Base-by-base conservation (phyloP, 2,888 invertebrate species). In the Chalcis sispes region DNA sequence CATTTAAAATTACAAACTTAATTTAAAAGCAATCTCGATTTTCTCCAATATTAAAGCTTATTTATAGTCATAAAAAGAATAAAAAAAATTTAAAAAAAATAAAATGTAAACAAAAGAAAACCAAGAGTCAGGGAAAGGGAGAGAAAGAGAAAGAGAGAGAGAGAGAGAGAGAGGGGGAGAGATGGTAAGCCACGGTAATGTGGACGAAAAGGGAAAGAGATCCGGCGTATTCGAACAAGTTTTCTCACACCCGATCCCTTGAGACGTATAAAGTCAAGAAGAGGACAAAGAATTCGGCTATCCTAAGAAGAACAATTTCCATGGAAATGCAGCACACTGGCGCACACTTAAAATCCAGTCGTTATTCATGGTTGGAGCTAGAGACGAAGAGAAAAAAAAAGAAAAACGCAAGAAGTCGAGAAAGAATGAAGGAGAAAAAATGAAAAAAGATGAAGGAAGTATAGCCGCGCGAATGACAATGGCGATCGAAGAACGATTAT, bases 281-380 rank as follows among this genome's bases (percentile, higher is more conserved):
- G 13, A 52, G 62, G 70, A 75, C 42, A 65, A 70, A 56, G 59
- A 75, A 70, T 75, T 75, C 58, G 75, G 65, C 56, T 59, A 75
- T 75, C 20, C 52, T 52, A 54, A 74, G 67, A 74, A 75, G 65
- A 70, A 75, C 75, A 75, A 75, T 75, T 75, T 75, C 70, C 70
- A 75, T 75, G 75, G 75, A 70, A 75, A 75, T 75, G 59, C 58
- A 48, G 70, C 50, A 58, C 40, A 36, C 23, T 54, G 25, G 46
- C n/a, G 74, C 29, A 59, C 52, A 73, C 50, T 73, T 67, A 66
- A 66, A 73, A 66, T 54, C 42, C 52, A 52, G 73, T 64, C 69
- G 69, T 74, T 69, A 74, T 64, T 64, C 69, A 62, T 61, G 59
- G 58, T 36, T 62, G 48, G 40, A 69, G 48, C 18, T 54, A 54